These are phyloP conservation scores for Rhipidura dahli DNA, from an alignment of 2,113 vertebrate genomes.

Conservation along the genomic window DNA sequence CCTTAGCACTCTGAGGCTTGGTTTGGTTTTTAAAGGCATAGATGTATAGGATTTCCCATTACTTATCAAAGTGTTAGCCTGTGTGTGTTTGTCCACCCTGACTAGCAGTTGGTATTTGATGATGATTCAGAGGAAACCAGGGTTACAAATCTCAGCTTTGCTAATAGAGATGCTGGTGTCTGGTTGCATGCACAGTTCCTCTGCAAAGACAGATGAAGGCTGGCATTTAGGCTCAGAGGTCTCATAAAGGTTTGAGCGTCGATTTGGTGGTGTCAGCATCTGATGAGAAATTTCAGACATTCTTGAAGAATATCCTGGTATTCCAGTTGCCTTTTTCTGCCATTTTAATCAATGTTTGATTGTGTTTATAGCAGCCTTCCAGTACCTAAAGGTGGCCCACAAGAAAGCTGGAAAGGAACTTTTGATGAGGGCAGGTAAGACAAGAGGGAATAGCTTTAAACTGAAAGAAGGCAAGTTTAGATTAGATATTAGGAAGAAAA, in stretches of 20 bases:
- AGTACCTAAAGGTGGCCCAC: neutral
- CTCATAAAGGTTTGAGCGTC: neutral
- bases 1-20: neutral
- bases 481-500: neutral
- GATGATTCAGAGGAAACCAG: neutral
- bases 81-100: neutral
- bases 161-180: neutral
- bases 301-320: neutral
- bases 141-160: neutral
- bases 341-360: neutral
- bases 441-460: neutral
- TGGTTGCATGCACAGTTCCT: neutral
- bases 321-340: neutral
- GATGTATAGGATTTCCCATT: neutral
- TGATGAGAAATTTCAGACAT: neutral
- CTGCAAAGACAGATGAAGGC: neutral
- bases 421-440: neutral
- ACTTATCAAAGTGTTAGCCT: neutral
- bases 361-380: neutral
- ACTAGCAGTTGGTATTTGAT: neutral
- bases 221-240: neutral
- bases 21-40: neutral
- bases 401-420: neutral
- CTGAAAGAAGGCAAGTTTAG: neutral
- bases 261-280: neutral